A percentile compares a stretch with the other conserved stretches of the same genome.
Conservation (phyloP, 2,888 invertebrate species). For the Halictus quadricinctus region DNA sequence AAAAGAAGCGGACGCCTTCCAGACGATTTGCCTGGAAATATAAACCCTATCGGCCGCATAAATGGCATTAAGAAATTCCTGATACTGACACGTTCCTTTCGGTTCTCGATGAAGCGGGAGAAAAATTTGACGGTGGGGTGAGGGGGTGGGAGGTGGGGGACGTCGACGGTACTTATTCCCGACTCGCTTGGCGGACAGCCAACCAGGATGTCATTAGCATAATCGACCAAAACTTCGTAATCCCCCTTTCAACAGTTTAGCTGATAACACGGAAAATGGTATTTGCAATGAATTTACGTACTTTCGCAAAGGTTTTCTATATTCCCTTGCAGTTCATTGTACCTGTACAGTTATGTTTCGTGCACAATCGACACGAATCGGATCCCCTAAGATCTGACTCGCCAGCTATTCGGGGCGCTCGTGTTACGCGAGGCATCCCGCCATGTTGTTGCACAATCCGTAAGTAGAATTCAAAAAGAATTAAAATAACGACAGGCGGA, state of each 20-base stretch:
- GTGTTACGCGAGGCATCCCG: background rate
- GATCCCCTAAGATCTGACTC: background rate
- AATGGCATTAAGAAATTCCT: conserved; percentile 54
- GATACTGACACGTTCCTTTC: conserved; percentile 57
- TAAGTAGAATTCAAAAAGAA: background rate
- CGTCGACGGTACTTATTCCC: conserved; percentile 45
- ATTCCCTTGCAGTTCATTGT: no score
- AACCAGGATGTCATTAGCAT: conserved; percentile 54
- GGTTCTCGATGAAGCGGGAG: conserved; percentile 42
- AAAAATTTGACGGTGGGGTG: conserved; percentile 48
- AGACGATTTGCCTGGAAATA: conserved; percentile 25
- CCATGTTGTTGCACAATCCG: background rate
- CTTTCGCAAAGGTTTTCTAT: background rate
- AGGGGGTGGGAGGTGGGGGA: no score
- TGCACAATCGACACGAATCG: background rate
- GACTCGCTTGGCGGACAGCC: conserved; percentile 41
- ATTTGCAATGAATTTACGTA: background rate
- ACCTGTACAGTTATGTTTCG: background rate
- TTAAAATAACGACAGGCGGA: conserved; percentile 27
- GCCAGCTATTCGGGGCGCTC: background rate
- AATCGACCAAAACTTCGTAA: conserved; percentile 55
- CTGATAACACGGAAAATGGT: conserved; percentile 5
- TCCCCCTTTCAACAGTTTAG: conserved; percentile 26
- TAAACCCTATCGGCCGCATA: conserved; percentile 26
- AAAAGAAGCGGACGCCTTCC: background rate